Evolutionary conservation across 2,888 invertebrate genomes (phyloP).

Genomic region (Thumatha senex): DNA sequence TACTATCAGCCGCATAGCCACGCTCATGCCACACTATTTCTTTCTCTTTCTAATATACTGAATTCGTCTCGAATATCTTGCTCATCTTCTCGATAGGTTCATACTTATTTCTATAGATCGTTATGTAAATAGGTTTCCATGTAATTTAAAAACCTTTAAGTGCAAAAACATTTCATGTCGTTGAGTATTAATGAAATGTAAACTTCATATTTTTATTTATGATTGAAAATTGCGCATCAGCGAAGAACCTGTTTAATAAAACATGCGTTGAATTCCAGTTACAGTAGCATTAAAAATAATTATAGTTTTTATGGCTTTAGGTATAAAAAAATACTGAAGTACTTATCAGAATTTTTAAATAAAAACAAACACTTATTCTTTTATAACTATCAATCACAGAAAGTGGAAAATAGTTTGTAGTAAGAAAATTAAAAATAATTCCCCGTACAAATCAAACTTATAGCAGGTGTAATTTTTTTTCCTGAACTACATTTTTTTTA

Average conservation of each 20-base stretch:
- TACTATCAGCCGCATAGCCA: too few species aligned
- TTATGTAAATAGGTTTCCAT: conserved; percentile 15
- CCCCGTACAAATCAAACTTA: too few species aligned
- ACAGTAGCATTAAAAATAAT: conserved; percentile 22
- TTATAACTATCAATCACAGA: too few species aligned
- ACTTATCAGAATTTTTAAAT: too few species aligned
- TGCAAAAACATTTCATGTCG: conserved; percentile 17
- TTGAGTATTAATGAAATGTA: conserved; percentile 15
- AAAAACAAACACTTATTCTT: too few species aligned
- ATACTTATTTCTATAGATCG: not conserved
- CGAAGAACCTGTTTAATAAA: conserved; percentile 25
- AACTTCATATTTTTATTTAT: conserved; percentile 27
- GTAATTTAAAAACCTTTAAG: conserved; percentile 16
- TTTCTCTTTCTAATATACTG: not conserved
- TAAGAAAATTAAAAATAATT: too few species aligned
- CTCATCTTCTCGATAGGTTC: not conserved
- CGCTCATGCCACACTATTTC: not conserved
- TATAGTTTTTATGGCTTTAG: conserved; percentile 8
- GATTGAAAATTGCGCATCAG: conserved; percentile 39
- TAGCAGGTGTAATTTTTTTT: too few species aligned
- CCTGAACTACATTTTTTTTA: too few species aligned
- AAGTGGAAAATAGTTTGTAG: too few species aligned
- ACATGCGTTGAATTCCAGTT: conserved; percentile 17
- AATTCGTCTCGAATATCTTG: not conserved
- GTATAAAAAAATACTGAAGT: not conserved